Percentiles rank a stretch among this genome's conserved stretches.
These are phyloP conservation scores for Potorous gilbertii DNA, from an alignment of 2,797 vertebrate genomes.

Conservation along the genomic window DNA sequence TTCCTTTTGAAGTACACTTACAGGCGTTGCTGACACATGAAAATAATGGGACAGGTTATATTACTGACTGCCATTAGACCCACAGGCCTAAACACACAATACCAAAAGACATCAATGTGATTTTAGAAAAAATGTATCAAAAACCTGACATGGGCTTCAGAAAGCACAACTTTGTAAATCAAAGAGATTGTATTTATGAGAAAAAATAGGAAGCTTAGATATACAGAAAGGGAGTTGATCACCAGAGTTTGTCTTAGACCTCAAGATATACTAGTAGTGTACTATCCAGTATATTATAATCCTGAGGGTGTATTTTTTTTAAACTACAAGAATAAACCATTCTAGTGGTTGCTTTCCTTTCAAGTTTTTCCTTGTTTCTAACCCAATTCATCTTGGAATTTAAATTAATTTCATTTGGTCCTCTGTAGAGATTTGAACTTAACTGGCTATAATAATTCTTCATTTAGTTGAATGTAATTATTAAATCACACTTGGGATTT, in stretches of 20 bases:
- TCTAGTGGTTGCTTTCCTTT: slow-evolving; percentile 5
- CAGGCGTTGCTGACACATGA: slow-evolving; percentile 7
- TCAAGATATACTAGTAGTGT: neutral
- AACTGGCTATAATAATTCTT: neutral
- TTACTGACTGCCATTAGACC: neutral
- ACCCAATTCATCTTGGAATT: neutral
- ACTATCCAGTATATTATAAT: neutral
- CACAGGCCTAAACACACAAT: neutral
- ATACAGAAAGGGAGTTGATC: neutral
- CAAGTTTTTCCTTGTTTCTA: neutral
- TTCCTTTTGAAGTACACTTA: neutral
- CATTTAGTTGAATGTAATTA: neutral
- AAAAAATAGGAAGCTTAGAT: slow-evolving; percentile 37
- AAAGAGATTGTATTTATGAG: neutral
- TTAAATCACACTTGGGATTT: slow-evolving; percentile 26
- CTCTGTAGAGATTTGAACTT: neutral
- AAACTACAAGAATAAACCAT: neutral
- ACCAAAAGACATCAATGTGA: neutral
- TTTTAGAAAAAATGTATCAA: neutral
- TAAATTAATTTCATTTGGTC: neutral
- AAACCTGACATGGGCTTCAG: neutral
- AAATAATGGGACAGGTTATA: slow-evolving; percentile 17
- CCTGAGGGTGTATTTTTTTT: neutral
- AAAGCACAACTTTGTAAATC: neutral
- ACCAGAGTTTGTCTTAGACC: neutral